Base-by-base conservation (phyloP, 2,888 invertebrate species). In the Diloba caeruleocephala region DNA sequence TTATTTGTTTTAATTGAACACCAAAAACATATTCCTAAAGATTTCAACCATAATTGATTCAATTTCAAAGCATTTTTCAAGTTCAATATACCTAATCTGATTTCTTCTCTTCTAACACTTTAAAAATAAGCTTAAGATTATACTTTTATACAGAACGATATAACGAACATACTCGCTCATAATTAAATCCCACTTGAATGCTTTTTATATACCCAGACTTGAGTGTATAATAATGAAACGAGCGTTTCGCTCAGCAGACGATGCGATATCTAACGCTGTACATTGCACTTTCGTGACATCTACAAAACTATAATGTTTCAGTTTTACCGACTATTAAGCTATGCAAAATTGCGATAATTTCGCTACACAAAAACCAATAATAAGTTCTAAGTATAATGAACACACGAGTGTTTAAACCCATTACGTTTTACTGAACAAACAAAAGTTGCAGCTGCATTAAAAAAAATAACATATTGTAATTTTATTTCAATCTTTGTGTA, bases 171-270 rank as follows among this genome's bases (percentile, higher is more conserved):
- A 45, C 50, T 57, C 41, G 53, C 39, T 66, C 53, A 53, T 60
- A 62, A 71, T 71, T 76, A 62, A 71, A 77, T 78, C 71, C 74
- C 67, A 74, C 65, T 70, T 45, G 44, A 41, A 50, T 69, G 38
- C 50, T 52, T 69, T 68, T 58, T 63, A 38, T 58, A 44, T 46
- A 25, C 26, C 43, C 32, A 63, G 50, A 58, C 64, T 66, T 49
- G 44, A 62, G 50, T 43, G 50, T 72, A 72, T 69, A 71, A 78
- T 77, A 76, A 81, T 72, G 62, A 71, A 75, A 74, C 61, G 51
- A 72, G 70, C 70, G 74, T 71, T 21, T 77, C 69, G 59, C 66
- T 60, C 67, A 65, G 63, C 57, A 68, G 56, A 68, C 71, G 65
- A 69, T 72, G 62, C 51, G 26, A 53, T 65, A 59, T 53, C 50